These are phyloP conservation scores for Murina feae DNA, from an alignment of 2,113 vertebrate species.

Conservation along the genomic window DNA sequence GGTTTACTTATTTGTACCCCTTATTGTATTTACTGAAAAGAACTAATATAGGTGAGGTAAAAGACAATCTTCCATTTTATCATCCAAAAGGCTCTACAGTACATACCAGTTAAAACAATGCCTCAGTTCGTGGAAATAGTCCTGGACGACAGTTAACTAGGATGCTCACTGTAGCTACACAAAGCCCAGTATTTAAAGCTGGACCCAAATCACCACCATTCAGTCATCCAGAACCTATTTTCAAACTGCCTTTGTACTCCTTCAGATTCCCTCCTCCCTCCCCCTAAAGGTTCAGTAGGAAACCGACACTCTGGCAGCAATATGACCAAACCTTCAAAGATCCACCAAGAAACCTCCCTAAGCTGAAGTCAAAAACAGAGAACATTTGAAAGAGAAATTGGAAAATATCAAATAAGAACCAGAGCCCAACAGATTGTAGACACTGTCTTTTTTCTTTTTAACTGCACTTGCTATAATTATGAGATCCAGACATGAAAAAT, in stretches of 20 bases:
- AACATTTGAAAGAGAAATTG: slow-evolving; percentile 3
- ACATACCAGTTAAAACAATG: slow-evolving; percentile 49
- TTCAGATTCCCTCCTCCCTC: slow-evolving; percentile 59
- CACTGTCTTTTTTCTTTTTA: slow-evolving; percentile 6
- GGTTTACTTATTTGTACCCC: slow-evolving; percentile 7
- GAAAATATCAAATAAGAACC: slow-evolving; percentile 12
- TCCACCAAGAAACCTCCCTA: slow-evolving; percentile 30
- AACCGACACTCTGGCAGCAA: slow-evolving; percentile 46
- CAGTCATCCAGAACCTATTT: slow-evolving; percentile 71
- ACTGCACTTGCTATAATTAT: slow-evolving; percentile 28
- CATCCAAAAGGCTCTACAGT: slow-evolving; percentile 26
- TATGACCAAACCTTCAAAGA: slow-evolving; percentile 20
- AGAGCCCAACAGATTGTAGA: not conserved
- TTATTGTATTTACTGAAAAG: slow-evolving; percentile 29
- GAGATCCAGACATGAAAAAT: slow-evolving; percentile 1
- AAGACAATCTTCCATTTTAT: slow-evolving; percentile 60
- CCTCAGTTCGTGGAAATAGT: not conserved
- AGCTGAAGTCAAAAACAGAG: not conserved
- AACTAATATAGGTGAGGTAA: slow-evolving; percentile 4
- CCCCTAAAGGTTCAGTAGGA: slow-evolving; percentile 66
- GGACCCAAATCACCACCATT: slow-evolving; percentile 55
- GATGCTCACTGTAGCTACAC: slow-evolving; percentile 16
- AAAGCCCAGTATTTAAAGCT: slow-evolving; percentile 50
- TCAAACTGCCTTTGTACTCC: slow-evolving; percentile 76
- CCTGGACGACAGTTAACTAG: not conserved